Base-by-base conservation (phyloP, 1,140 invertebrate genomes). In the Wasmannia auropunctata region DNA sequence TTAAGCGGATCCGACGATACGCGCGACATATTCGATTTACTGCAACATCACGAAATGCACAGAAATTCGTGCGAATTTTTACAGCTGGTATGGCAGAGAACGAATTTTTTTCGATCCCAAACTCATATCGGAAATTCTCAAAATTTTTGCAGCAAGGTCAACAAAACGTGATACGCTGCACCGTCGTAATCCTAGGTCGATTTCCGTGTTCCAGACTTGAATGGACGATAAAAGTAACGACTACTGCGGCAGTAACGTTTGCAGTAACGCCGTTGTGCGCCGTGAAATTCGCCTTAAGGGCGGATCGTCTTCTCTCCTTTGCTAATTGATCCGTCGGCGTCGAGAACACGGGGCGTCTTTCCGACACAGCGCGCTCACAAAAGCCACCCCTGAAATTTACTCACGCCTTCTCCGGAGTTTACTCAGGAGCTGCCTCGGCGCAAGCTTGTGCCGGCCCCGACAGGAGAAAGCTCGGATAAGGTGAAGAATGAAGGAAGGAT, bases 201-300 rank as follows among this genome's bases (percentile, higher is more conserved):
- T 81, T 86, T 83, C 70, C 85, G 88, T 87, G 88, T 87, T 84
- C 74, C 79, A 34, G 79, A 58, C 77, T 87, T 84, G 60, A 77
- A 67, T 51, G 56, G 79, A 49, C 85, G 72, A 89, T 89, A 89
- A 90, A 90, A 89, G 88, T 87, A 90, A 90, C 72, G 77, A 87
- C 58, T 58, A 60, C 5, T 56, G 65, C 56, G 56, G 28, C 46
- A 84, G 86, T 90, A 89, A 89, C 84, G 72, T 76, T 70, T 62
- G 58, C 70, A 51, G 62, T 86, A 77, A 72, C 79, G 72, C 43
- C 63, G 28, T 80, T 74, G 69, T 86, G 49, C 75, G 58, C 51
- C 58, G 28, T 69, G 51, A 79, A 60, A 63, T 75, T 19, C 85
- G 40, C 54, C 34, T 25, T 84, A 49, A 70, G 37, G 79, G 19